Conservation (phyloP, 2,888 invertebrate species). For the Latheticus oryzae region DNA sequence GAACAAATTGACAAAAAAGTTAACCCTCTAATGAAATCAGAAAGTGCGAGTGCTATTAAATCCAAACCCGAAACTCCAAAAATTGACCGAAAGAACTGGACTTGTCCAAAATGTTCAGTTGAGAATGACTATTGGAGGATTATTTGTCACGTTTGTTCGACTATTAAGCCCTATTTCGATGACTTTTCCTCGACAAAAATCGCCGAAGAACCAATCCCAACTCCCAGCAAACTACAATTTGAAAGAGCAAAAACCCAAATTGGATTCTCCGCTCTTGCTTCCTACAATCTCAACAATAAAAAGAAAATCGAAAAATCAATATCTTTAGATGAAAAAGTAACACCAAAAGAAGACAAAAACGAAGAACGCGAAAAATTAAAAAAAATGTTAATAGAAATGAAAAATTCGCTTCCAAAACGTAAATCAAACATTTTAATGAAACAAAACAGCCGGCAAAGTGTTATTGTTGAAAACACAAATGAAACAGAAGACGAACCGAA, state of each 20-base stretch:
- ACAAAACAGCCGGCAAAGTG: slow-evolving; percentile 58
- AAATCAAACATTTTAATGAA: slow-evolving; percentile 62
- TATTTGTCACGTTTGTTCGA: slow-evolving; percentile 73
- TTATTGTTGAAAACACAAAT: slow-evolving; percentile 59
- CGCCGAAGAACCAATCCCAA: slow-evolving; percentile 48
- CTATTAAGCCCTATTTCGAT: slow-evolving; percentile 67
- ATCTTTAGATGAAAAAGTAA: slow-evolving; percentile 53
- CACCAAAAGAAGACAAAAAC: slow-evolving; percentile 62
- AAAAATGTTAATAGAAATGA: slow-evolving; percentile 82
- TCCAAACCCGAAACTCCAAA: slow-evolving; percentile 57
- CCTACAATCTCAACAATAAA: slow-evolving; percentile 53
- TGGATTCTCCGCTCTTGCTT: slow-evolving; percentile 61
- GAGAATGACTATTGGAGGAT: slow-evolving; percentile 73
- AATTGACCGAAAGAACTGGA: slow-evolving; percentile 66
- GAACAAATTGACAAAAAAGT: slow-evolving; percentile 55
- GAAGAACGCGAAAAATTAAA: slow-evolving; percentile 73
- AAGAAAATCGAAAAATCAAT: slow-evolving; percentile 48
- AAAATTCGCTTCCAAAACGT: slow-evolving; percentile 75
- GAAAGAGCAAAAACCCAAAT: slow-evolving; percentile 64
- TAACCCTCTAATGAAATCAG: slow-evolving; percentile 61
- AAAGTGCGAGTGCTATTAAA: slow-evolving; percentile 57
- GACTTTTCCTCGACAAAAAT: slow-evolving; percentile 54
- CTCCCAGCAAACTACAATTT: slow-evolving; percentile 53
- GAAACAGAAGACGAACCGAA: slow-evolving; percentile 49
- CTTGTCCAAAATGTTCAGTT: slow-evolving; percentile 72